Percentiles rank a stretch among this genome's conserved stretches.
phyloP scores from a whole-genome alignment of 2,113 vertebrate species.

The Hypanus sabinus region DNA sequence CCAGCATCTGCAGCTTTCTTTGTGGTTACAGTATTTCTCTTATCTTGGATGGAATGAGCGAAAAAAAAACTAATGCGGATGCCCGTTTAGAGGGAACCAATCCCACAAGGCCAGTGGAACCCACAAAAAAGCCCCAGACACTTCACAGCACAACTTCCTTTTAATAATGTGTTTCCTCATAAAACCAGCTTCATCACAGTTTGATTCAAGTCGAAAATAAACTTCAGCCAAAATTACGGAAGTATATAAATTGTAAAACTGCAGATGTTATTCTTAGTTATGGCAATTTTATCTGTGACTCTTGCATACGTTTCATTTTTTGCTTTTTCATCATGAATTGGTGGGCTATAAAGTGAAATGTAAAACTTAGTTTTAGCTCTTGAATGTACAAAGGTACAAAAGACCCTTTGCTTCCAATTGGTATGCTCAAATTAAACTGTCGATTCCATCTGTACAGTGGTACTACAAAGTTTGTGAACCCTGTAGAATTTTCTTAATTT shows the following conservation, averaged over 20 bases:
- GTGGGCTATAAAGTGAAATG: not conserved
- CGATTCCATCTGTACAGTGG: not conserved
- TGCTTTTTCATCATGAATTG: not conserved
- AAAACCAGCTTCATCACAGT: not conserved
- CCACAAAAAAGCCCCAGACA: not conserved
- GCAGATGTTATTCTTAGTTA: not conserved
- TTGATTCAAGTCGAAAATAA: not conserved
- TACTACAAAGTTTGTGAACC: too few relatives aligned
- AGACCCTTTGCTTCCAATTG: too few relatives aligned
- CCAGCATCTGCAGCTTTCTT: too few relatives aligned
- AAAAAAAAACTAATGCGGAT: not conserved
- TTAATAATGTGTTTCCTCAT: slow-evolving; percentile 7
- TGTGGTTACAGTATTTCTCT: not conserved
- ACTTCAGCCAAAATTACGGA: not conserved
- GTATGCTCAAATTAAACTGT: not conserved
- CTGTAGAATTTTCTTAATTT: too few relatives aligned
- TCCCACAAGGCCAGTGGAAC: too few relatives aligned
- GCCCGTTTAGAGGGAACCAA: not conserved
- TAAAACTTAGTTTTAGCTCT: not conserved
- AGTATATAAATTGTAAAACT: not conserved
- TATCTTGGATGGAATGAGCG: not conserved
- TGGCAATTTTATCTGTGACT: not conserved
- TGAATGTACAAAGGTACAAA: not conserved
- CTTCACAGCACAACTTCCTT: slow-evolving; percentile 3
- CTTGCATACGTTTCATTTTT: not conserved